These are phyloP conservation scores for Hybognathus amarus DNA, from an alignment of 2,797 vertebrate species.

Conservation along the genomic window DNA sequence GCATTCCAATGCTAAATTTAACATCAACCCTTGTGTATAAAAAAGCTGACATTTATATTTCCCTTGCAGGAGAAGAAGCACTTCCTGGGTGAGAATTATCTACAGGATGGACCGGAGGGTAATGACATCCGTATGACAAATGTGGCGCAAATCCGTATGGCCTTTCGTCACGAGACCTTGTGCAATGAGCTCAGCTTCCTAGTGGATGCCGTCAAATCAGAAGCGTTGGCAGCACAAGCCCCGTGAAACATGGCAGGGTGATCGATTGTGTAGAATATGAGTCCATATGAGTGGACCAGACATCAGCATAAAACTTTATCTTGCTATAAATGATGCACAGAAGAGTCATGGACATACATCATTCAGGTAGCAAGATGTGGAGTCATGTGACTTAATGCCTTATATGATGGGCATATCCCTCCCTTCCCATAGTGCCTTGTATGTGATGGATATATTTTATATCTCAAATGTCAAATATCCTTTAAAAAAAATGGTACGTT, in stretches of 20 bases:
- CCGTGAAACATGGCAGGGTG: slow-evolving; percentile 5
- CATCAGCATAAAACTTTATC: neutral
- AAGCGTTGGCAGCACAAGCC: slow-evolving; percentile 67
- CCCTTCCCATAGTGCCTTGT: neutral
- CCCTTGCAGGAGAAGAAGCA: slow-evolving; percentile 89
- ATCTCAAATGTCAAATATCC: neutral
- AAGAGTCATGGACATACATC: neutral
- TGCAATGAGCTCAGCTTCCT: slow-evolving; percentile 96
- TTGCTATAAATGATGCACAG: neutral
- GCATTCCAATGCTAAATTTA: neutral
- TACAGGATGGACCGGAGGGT: slow-evolving; percentile 89
- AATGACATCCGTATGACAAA: slow-evolving; percentile 94
- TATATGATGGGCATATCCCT: neutral
- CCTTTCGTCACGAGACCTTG: slow-evolving; percentile 91
- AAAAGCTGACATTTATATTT: neutral
- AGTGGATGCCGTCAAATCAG: slow-evolving; percentile 88
- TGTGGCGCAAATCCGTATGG: slow-evolving; percentile 95
- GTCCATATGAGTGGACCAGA: neutral
- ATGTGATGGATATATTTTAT: slow-evolving; percentile 5
- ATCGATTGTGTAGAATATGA: neutral
- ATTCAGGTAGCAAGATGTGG: neutral
- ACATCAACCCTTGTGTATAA: neutral
- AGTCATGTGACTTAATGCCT: neutral
- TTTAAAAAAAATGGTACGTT: neutral
- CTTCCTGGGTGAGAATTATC: slow-evolving; percentile 90